These are phyloP conservation scores for Drosophila acutilabella DNA, from an alignment of 2,888 invertebrate species.

Conservation along the genomic window DNA sequence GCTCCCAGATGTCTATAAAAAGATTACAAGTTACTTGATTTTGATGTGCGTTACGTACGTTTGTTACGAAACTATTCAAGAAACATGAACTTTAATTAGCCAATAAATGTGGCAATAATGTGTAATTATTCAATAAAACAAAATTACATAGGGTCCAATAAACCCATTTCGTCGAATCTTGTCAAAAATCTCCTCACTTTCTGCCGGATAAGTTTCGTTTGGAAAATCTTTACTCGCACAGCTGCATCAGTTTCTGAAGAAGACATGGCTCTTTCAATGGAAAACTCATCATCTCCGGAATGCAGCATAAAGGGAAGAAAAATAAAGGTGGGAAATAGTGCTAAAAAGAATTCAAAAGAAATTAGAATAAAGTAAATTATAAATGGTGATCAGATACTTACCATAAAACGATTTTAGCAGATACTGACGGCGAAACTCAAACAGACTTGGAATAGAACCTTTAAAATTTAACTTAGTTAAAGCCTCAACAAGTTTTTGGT, in stretches of 20 bases:
- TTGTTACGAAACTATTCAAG: too few species aligned
- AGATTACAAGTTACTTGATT: neutral
- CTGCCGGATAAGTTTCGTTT: slow-evolving; percentile 69
- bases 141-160: slow-evolving; percentile 73
- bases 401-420: slow-evolving; percentile 57
- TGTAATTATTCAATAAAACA: neutral
- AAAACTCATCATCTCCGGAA: slow-evolving; percentile 75
- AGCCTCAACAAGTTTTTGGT: slow-evolving; percentile 58
- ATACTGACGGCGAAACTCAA: slow-evolving; percentile 64
- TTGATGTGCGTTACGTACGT: too few species aligned
- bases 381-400: slow-evolving; percentile 1
- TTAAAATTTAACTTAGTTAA: slow-evolving; percentile 55
- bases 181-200: slow-evolving; percentile 78
- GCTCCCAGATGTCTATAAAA: slow-evolving; percentile 20
- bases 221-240: slow-evolving; percentile 73
- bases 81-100: too few species aligned
- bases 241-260: slow-evolving; percentile 68
- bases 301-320: slow-evolving; percentile 81
- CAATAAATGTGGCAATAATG: neutral
- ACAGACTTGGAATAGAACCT: slow-evolving; percentile 68
- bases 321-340: slow-evolving; percentile 73
- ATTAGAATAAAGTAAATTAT: too few species aligned
- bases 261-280: slow-evolving; percentile 71
- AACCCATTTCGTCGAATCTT: slow-evolving; percentile 79
- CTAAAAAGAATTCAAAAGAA: slow-evolving; percentile 56